A percentile compares a stretch with the other conserved stretches of the same genome.
These are phyloP conservation scores for Magallana angulata DNA, from an alignment of 1,140 invertebrate species.

Conservation along the genomic window DNA sequence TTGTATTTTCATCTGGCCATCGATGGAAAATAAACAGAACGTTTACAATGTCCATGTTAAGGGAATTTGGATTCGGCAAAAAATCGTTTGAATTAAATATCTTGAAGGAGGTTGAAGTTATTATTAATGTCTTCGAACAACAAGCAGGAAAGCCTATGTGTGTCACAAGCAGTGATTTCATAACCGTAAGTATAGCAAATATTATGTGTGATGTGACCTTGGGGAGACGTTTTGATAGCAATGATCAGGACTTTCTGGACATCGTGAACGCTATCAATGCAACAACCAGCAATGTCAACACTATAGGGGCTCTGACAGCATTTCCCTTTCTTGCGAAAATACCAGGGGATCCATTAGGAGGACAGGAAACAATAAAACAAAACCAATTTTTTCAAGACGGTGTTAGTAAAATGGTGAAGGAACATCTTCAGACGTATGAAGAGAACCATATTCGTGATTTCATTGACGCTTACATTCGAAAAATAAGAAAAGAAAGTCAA, in stretches of 20 bases:
- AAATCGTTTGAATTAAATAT: background rate
- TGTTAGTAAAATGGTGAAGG: background rate
- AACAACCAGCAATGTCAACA: background rate
- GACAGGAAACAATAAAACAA: background rate
- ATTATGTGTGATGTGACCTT: background rate
- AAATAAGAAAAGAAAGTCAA: background rate
- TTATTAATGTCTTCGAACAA: background rate
- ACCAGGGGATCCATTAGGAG: background rate
- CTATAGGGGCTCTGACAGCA: background rate
- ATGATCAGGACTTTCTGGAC: background rate
- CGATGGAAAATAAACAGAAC: slow-evolving; percentile 4
- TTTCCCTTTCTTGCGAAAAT: background rate
- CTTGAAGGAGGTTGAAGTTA: too few species aligned
- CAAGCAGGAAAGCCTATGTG: background rate
- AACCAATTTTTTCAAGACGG: background rate
- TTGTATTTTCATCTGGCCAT: background rate
- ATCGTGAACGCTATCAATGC: background rate
- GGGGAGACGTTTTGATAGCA: background rate
- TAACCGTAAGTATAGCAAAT: slow-evolving; percentile 1
- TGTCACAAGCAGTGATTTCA: background rate
- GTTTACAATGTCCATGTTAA: background rate
- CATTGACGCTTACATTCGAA: background rate
- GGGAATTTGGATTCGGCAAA: background rate
- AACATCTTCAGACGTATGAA: background rate
- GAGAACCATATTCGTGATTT: background rate